Conservation (phyloP, 2,113 vertebrate genomes). For the Gymnocephalus cernua region DNA sequence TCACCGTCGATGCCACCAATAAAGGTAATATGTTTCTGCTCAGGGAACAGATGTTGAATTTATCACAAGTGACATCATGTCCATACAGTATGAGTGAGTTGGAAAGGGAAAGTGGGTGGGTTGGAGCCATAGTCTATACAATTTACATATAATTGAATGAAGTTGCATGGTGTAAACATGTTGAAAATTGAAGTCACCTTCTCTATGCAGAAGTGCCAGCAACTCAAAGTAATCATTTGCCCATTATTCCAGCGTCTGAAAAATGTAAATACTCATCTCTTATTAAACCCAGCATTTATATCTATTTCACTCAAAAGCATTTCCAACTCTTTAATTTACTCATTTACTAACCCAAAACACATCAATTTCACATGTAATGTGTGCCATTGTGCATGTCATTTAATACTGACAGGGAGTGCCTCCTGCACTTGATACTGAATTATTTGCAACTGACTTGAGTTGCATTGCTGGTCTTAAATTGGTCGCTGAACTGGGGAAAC, state of each 20-base stretch:
- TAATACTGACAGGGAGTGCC: not conserved
- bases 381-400: not conserved
- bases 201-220: not conserved
- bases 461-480: slow-evolving; percentile 2
- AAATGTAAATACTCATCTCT: not conserved
- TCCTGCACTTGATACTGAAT: not conserved
- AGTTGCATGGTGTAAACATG: not conserved
- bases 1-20: slow-evolving; percentile 40
- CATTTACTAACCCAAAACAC: not conserved
- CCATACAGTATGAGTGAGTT: slow-evolving; percentile 5
- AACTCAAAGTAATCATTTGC: not conserved
- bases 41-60: slow-evolving; percentile 44
- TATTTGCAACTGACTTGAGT: not conserved
- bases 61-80: slow-evolving; percentile 42
- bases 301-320: not conserved
- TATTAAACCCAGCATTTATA: not conserved
- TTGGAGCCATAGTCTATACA: not conserved
- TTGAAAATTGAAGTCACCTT: slow-evolving; percentile 19
- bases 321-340: no score
- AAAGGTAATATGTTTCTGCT: slow-evolving; percentile 49
- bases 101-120: not conserved
- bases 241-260: not conserved
- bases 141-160: slow-evolving; percentile 41
- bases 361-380: not conserved
- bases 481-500: slow-evolving; percentile 7